Evolutionary conservation across 1,140 invertebrate species (phyloP).

Genomic region (Euura saliciscinereae): DNA sequence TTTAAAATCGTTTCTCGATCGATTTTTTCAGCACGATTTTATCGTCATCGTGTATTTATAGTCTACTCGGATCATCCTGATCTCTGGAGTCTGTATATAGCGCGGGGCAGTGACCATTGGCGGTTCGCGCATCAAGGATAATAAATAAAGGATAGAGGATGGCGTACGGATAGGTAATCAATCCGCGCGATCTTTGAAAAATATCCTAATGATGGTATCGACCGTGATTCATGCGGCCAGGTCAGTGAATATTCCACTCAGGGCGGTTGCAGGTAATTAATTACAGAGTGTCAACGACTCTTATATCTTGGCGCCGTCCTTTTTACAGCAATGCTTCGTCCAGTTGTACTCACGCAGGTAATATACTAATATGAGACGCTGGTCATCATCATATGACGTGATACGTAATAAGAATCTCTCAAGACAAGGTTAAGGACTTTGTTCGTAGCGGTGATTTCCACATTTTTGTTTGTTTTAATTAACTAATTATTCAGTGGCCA

Average conservation of each 20-base stretch:
- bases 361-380: not conserved
- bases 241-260: not conserved
- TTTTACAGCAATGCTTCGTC: not conserved
- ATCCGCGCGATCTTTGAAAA: not conserved
- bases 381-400: not conserved
- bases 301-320: not conserved
- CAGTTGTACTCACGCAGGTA: not conserved
- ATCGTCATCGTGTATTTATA: not conserved
- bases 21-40: too few relatives aligned
- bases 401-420: not conserved
- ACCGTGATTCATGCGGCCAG: not conserved
- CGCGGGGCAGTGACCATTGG: not conserved
- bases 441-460: not conserved
- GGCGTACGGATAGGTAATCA: not conserved
- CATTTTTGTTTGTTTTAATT: not conserved
- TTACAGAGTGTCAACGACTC: not conserved
- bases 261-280: not conserved
- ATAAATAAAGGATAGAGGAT: constrained; percentile 1
- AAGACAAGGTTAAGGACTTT: not conserved
- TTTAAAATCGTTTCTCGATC: too few relatives aligned
- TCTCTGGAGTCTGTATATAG: not conserved
- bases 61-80: not conserved
- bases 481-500: too few relatives aligned
- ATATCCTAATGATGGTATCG: constrained; percentile 1
- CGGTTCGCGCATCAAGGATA: not conserved